Base-by-base conservation (phyloP, 2,888 invertebrate species). In the Hetaerina titia region DNA sequence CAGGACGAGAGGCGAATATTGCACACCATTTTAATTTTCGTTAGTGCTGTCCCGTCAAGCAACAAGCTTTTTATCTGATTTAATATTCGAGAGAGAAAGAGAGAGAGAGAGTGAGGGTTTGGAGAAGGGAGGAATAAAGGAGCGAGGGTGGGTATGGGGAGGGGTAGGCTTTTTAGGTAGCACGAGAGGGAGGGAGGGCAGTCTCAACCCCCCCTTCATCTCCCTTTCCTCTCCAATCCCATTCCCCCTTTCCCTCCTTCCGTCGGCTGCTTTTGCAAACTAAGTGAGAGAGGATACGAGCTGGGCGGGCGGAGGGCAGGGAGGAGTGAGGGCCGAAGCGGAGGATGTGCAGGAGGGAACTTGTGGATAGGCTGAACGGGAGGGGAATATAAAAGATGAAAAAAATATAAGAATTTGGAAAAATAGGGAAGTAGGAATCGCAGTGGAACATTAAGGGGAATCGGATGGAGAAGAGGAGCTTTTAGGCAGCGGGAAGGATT, bases 1-100 rank as follows among this genome's bases (percentile, higher is more conserved):
- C 92, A 31, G 31, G 56, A 92, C 92, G 92, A 64, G 92, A 92
- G 69, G 92, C 69, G 92, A 92, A 92, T 92, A 92, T 92, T 92
- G 92, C 92, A 56, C 69, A 92, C 92, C 92, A 92, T 92, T 92
- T 92, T 92, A 92, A 92, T 92, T 92, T 92, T 92, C 92, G 92
- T 92, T 92, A 92, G 92, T 92, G 92, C 92, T 92, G 92, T 92
- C 92, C 92, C 92, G 92, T 92, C 92, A 92, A 92, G 92, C 92
- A 92, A 92, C 92, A 92, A 92, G 92, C 92, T 92, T 92, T 92
- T 92, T 92, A 92, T 92, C 92, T 92, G 92, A 92, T 92, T 92
- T 92, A 92, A 92, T 92, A 92, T 92, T 92, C 92, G 92, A 92
- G 69, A 57, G 92, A 69, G 92, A 63, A 69, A 25, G 60, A 15